Percentiles rank a stretch among this genome's conserved stretches.
These are phyloP conservation scores for Epirrhoe tristata DNA, from an alignment of 2,888 invertebrate genomes.

Conservation along the genomic window DNA sequence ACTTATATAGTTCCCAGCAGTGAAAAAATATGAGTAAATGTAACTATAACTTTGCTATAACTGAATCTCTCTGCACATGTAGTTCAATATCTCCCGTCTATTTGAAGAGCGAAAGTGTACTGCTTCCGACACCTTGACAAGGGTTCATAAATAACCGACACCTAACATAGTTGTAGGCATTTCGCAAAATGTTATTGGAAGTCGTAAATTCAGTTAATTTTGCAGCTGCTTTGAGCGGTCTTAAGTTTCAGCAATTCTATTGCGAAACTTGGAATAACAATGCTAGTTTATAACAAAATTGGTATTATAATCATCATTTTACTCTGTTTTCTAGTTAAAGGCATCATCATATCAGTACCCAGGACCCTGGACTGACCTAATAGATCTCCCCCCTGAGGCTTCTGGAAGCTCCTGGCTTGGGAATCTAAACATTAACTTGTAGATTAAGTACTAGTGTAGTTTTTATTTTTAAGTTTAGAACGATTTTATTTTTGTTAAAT, in stretches of 20 bases:
- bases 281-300: not conserved
- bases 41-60: not conserved
- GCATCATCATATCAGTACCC: too few species aligned
- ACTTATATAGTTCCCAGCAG: too few species aligned
- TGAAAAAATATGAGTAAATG: not conserved
- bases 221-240: conserved; percentile 11
- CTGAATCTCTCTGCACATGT: not conserved
- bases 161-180: conserved; percentile 21
- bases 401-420: too few species aligned
- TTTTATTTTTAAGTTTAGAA: too few species aligned
- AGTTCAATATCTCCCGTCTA: conserved; percentile 14
- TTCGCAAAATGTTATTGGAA: conserved; percentile 27
- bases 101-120: conserved; percentile 26
- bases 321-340: not conserved
- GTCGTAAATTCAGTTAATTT: conserved; percentile 28
- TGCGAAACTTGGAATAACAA: not conserved
- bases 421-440: too few species aligned
- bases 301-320: not conserved
- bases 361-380: too few species aligned
- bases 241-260: not conserved
- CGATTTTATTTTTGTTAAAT: too few species aligned
- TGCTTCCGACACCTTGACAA: conserved; percentile 28
- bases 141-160: conserved; percentile 30
- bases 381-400: too few species aligned
- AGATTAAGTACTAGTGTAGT: too few species aligned